Evolutionary conservation across 2,888 invertebrate genomes (phyloP).

Genomic region (Metellina segmentata): DNA sequence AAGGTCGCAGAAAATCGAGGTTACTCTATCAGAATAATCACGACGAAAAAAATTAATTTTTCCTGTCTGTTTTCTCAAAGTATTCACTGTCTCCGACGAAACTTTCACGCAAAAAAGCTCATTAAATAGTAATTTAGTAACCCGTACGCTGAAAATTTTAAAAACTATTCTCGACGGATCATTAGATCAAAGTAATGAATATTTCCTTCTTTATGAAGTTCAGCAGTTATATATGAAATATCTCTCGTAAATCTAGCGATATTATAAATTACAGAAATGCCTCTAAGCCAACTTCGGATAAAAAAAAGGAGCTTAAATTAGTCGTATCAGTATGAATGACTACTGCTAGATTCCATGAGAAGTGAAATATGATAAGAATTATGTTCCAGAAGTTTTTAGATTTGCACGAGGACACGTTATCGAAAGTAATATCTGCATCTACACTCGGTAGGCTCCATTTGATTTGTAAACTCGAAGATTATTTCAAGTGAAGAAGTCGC

Average conservation of each 20-base stretch:
- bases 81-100: too few relatives aligned
- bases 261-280: conserved; percentile 13
- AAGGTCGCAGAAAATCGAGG: too few relatives aligned
- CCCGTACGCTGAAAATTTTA: too few relatives aligned
- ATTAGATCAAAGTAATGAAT: too few relatives aligned
- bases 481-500: conserved; percentile 9
- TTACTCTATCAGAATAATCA: too few relatives aligned
- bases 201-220: too few relatives aligned
- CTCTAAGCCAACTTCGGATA: neutral
- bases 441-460: neutral
- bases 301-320: neutral
- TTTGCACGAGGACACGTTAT: conserved; percentile 12
- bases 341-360: conserved; percentile 1
- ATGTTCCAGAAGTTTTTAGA: conserved; percentile 19
- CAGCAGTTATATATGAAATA: neutral
- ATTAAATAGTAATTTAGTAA: too few relatives aligned
- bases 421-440: conserved; percentile 2
- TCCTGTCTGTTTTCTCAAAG: too few relatives aligned
- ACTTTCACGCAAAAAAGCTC: too few relatives aligned
- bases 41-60: too few relatives aligned
- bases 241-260: neutral
- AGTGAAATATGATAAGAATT: conserved; percentile 22
- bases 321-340: conserved; percentile 19
- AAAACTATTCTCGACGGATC: too few relatives aligned
- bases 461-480: neutral